Evolutionary conservation across 2,888 invertebrate species (phyloP).

Genomic region (Merodon equestris): DNA sequence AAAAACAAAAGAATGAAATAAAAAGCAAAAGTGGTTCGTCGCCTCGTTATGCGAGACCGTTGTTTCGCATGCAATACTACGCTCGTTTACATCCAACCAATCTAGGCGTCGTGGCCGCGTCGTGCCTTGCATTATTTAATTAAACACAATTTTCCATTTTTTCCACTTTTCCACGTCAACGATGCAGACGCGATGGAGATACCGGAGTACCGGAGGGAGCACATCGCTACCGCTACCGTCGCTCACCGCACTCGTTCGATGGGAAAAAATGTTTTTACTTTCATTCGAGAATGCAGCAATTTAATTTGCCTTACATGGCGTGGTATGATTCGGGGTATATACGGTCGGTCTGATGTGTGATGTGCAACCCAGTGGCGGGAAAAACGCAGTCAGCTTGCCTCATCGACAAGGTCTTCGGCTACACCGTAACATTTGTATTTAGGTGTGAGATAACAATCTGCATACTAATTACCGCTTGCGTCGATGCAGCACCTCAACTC

Average conservation of each 20-base stretch:
- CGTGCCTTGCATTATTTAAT: constrained; percentile 66
- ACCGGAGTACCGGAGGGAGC: background rate
- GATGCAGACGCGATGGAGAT: constrained; percentile 15
- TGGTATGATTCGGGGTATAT: constrained; percentile 15
- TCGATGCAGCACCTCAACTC: constrained; percentile 28
- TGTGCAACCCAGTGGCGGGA: too few relatives aligned
- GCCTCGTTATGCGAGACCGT: constrained; percentile 61
- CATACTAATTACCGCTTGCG: constrained; percentile 58
- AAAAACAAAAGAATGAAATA: constrained; percentile 18
- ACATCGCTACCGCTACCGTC: background rate
- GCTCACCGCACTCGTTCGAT: constrained; percentile 41
- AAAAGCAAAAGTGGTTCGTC: constrained; percentile 1
- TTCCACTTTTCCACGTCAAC: too few relatives aligned
- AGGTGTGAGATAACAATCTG: constrained; percentile 68
- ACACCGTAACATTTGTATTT: constrained; percentile 53
- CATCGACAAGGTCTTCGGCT: constrained; percentile 47
- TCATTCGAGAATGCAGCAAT: constrained; percentile 60
- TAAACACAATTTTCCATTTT: constrained; percentile 52
- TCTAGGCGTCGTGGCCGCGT: constrained; percentile 24
- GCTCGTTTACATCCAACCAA: constrained; percentile 58
- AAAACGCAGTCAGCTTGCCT: constrained; percentile 16
- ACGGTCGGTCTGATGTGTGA: background rate
- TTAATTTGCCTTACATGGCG: constrained; percentile 63
- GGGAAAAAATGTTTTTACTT: constrained; percentile 64
- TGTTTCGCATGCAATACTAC: constrained; percentile 60